Conservation (phyloP, 2,888 invertebrate species). For the Sarcophaga rosellei region DNA sequence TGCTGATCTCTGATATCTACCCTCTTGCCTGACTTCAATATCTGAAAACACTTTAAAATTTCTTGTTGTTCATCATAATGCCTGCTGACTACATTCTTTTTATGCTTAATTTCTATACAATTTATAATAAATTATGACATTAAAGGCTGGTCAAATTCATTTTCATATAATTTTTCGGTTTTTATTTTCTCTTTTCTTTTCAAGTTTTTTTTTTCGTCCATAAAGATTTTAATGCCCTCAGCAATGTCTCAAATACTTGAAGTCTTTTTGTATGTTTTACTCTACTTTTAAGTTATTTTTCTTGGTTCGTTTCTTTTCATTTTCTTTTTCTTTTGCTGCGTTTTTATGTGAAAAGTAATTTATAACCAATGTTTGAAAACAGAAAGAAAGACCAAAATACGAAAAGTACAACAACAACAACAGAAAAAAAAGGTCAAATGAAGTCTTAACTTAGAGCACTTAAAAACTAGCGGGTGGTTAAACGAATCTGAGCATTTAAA, state of each 20-base stretch:
- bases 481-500: slow-evolving; percentile 16
- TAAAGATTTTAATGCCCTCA: slow-evolving; percentile 48
- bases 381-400: not conserved
- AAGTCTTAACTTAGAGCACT: slow-evolving; percentile 26
- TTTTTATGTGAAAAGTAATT: slow-evolving; percentile 37
- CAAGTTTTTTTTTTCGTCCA: not conserved
- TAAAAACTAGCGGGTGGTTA: slow-evolving; percentile 53
- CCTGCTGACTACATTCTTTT: not conserved
- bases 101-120: slow-evolving; percentile 30
- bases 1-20: no score
- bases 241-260: slow-evolving; percentile 51
- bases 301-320: not conserved
- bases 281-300: slow-evolving; percentile 31
- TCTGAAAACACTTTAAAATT: no score
- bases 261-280: slow-evolving; percentile 17
- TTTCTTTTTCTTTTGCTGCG: not conserved
- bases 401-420: not conserved
- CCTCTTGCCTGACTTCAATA: no score
- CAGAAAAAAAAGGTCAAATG: slow-evolving; percentile 42
- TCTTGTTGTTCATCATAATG: no score
- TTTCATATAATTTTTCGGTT: not conserved
- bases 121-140: slow-evolving; percentile 42
- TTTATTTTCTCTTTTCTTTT: not conserved
- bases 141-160: slow-evolving; percentile 24
- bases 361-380: slow-evolving; percentile 12